Base-by-base conservation (phyloP, 2,888 invertebrate species). In the Xanthia togata region DNA sequence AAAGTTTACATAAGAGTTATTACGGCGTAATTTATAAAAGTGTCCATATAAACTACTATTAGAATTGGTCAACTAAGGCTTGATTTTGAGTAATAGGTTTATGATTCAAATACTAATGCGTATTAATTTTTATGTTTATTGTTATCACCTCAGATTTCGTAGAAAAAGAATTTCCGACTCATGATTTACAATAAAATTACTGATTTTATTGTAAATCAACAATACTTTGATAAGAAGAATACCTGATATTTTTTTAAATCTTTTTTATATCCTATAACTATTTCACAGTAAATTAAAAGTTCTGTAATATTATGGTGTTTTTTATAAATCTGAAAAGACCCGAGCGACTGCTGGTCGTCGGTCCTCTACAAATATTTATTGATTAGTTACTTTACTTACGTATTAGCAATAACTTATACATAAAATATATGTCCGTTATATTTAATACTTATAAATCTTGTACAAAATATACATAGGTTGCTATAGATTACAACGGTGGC, bases 401-500 rank as follows among this genome's bases (percentile, higher is more conserved):
- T 20, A 31, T 31, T 31, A 59, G 12, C 17, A 47, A 38, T 17
- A 17, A 53, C 31, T n/a, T 41, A n/a, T 20, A 4, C n/a, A 35
- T 35, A 20, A 57, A 74, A 44, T 57, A 70, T 31, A 62, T 44
- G 11, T 35, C 5, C 8, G 3, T 35, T 65, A 5, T 38, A 20
- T 26, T 35, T 26, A 57, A 57, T 8, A 41, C 2, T 6, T 53
- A 50, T n/a, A 47, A 12, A 20, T 53, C 35, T 20, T 31, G 14
- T 38, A 26, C 47, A 20, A 47, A n/a, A n/a, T n/a, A n/a, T 41
- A 62, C 31, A 59, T 73, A 76, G 65, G 31, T 17, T 17, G 31
- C 20, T 20, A 23, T n/a, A 57, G n/a, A 57, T 26, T 60, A 31
- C 47, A 55, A 63, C 41, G 41, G n/a, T 84, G 73, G 57, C 76